phyloP scores from a whole-genome alignment of 1,140 invertebrate species.

The Zaprionus ornatus region DNA sequence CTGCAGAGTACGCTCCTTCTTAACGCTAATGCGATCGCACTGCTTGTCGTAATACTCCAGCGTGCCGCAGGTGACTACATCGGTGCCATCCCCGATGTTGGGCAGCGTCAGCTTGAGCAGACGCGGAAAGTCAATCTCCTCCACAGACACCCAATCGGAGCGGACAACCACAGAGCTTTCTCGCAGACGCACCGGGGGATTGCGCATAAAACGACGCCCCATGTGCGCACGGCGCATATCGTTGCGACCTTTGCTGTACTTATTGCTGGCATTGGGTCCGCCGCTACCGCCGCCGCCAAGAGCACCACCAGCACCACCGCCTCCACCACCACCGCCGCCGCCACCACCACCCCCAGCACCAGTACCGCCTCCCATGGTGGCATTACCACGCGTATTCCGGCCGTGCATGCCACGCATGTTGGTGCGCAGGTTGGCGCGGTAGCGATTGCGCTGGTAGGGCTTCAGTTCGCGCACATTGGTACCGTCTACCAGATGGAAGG shows the following conservation, averaged over 20 bases:
- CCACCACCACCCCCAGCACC: constrained; percentile 25
- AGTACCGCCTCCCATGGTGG: constrained; percentile 35
- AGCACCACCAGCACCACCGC: background rate
- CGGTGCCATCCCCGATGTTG: constrained; percentile 92
- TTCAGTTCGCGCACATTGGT: constrained; percentile 90
- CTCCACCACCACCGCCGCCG: constrained; percentile 82
- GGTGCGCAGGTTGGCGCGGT: constrained; percentile 91
- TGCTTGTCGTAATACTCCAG: constrained; percentile 98
- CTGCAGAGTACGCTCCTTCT: constrained; percentile 95
- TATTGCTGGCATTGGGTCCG: constrained; percentile 86
- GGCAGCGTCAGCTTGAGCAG: constrained; percentile 96
- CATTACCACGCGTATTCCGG: constrained; percentile 87
- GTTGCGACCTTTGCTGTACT: constrained; percentile 84
- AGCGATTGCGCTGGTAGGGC: constrained; percentile 93
- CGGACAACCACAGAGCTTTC: constrained; percentile 98
- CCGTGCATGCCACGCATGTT: constrained; percentile 86
- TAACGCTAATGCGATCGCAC: constrained; percentile 98
- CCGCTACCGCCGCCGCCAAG: constrained; percentile 24
- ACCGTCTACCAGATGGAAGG: constrained; percentile 98
- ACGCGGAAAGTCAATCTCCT: constrained; percentile 99
- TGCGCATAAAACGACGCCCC: constrained; percentile 92
- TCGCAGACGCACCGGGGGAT: constrained; percentile 94
- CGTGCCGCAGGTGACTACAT: constrained; percentile 93
- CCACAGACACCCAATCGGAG: constrained; percentile 98
- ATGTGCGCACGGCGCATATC: constrained; percentile 86